phyloP scores from a whole-genome alignment of 2,113 vertebrate genomes.

The Mixornis gularis region DNA sequence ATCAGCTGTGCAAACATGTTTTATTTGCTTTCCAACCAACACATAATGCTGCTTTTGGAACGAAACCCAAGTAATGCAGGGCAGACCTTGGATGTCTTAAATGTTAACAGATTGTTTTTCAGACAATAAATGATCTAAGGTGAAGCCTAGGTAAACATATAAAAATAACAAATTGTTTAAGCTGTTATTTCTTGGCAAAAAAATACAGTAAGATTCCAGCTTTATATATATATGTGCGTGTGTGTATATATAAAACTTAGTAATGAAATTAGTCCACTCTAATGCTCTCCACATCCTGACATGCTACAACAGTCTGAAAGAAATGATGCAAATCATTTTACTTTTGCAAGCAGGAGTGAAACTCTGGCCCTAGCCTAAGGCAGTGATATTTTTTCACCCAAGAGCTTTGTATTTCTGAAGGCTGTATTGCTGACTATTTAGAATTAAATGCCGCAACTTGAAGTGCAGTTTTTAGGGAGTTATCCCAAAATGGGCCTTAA shows the following conservation, averaged over 20 bases:
- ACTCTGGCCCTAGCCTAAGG: not conserved
- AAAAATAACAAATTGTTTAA: not conserved
- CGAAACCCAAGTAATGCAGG: not conserved
- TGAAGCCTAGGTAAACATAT: not conserved
- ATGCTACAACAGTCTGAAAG: not conserved
- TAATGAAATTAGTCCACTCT: not conserved
- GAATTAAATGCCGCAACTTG: not conserved
- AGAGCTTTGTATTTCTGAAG: not conserved
- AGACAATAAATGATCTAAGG: not conserved
- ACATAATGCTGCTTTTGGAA: not conserved
- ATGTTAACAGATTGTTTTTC: not conserved
- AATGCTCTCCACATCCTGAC: not conserved
- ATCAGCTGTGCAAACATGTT: not conserved
- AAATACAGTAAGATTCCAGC: not conserved
- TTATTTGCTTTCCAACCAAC: not conserved
- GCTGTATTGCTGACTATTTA: not conserved
- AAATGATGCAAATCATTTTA: not conserved
- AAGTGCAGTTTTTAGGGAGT: not conserved
- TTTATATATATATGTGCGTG: rapidly evolving
- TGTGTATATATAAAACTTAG: not conserved
- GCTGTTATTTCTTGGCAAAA: not conserved
- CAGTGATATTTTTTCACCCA: not conserved
- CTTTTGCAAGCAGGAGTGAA: not conserved
- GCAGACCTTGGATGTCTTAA: not conserved
- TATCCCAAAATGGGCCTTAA: not conserved